Base-by-base conservation (phyloP, 2,888 invertebrate species). In the Pherbina coryleti region DNA sequence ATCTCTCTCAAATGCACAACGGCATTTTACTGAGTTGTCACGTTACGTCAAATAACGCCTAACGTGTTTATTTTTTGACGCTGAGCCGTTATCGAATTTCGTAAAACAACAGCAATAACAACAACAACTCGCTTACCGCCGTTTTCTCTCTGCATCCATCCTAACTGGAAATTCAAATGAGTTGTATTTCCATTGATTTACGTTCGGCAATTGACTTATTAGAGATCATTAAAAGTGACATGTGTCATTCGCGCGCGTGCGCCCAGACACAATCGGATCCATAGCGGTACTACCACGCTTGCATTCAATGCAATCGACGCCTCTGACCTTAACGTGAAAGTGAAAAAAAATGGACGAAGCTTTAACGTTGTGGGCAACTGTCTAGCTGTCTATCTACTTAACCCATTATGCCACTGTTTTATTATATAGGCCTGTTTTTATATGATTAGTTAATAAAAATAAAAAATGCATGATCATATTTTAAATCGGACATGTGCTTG, bases 311-410 rank as follows among this genome's bases (percentile, higher is more conserved):
- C 14, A 14, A 51, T 25, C 51, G 69, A 49, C 51, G 69, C 28
- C 49, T 55, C 9, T 37, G 72, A 72, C 72, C 72, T 72, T 34
- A 37, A 57, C 57, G 37, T 37, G 72, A 72, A 72, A 72, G 72
- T 72, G 72, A 57, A 71, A 57, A 7, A 17, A 22, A 55, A 9
- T 19, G 2, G 34, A 64, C 64, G n/a, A n/a, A n/a, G 34, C n/a
- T 17, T 64, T 34, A 9, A 25, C 34, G 64, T n/a, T n/a, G 64
- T 25, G 37, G 31, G 8, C 66, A 11, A 31, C 31, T 67, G 37
- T 67, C 37, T 34, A 28, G 17, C 34, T 60, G 22, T 60, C 60
- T 28, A 28, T 17, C 25, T 60, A 28, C 22, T 25, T 55, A 19
- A 55, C 55, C 55, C 55, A 55, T 8, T 44, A 44, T 44, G 7